These are phyloP conservation scores for Ammodytes marinus DNA, from an alignment of 2,113 vertebrate genomes.

Conservation along the genomic window DNA sequence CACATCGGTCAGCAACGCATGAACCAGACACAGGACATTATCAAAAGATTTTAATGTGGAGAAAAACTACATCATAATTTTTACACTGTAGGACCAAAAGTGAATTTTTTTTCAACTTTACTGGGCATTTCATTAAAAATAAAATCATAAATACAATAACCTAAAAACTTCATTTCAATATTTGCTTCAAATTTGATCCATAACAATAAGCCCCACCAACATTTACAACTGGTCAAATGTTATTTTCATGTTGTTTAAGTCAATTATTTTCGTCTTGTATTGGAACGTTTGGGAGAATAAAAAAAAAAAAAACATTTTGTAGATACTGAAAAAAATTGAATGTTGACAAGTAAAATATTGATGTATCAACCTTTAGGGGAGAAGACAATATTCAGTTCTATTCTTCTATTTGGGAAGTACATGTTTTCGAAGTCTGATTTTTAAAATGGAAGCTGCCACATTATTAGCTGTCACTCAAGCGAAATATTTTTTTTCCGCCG, in stretches of 20 bases:
- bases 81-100: constrained; percentile 59
- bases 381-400: constrained; percentile 67
- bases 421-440: constrained; percentile 73
- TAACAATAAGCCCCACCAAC: not conserved
- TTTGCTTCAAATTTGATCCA: constrained; percentile 26
- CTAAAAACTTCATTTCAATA: constrained; percentile 32
- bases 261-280: constrained; percentile 7
- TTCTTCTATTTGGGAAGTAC: constrained; percentile 72
- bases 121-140: constrained; percentile 49
- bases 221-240: constrained; percentile 14
- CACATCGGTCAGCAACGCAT: constrained; percentile 73
- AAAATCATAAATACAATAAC: constrained; percentile 52
- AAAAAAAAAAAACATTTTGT: constrained; percentile 11
- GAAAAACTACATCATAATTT: constrained; percentile 49
- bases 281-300: constrained; percentile 22
- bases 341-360: constrained; percentile 58
- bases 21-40: constrained; percentile 82
- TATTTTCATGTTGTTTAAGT: constrained; percentile 7
- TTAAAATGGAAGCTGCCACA: constrained; percentile 82
- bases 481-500: constrained; percentile 83
- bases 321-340: constrained; percentile 37
- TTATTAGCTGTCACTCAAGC: constrained; percentile 76
- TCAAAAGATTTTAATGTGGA: constrained; percentile 65
- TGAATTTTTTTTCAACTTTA: constrained; percentile 37
- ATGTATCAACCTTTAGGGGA: constrained; percentile 60